Evolutionary conservation across 2,113 vertebrate species (phyloP).

Genomic region (Dromas ardeola): DNA sequence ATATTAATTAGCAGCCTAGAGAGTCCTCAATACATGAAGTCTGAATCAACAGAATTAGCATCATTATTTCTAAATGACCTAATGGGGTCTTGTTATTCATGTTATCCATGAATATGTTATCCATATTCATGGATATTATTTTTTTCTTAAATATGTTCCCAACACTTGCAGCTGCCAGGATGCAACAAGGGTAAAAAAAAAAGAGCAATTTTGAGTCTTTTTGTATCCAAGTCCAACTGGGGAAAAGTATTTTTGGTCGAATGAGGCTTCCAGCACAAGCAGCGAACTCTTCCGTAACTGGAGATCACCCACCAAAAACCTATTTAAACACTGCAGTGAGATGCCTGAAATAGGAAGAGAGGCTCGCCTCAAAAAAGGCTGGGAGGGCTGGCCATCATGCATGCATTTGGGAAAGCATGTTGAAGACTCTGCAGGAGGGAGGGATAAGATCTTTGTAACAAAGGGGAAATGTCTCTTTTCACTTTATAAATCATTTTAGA

Average conservation of each 20-base stretch:
- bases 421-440: background rate
- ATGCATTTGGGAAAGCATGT: accelerated
- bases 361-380: background rate
- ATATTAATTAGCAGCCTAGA: background rate
- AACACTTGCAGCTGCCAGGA: background rate
- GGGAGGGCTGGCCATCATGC: background rate
- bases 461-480: background rate
- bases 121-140: too few relatives aligned
- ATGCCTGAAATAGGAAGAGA: background rate
- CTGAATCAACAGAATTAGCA: background rate
- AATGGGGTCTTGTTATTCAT: background rate
- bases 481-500: background rate
- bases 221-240: background rate
- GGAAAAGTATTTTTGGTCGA: background rate
- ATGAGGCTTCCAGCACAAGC: background rate
- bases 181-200: background rate
- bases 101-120: too few relatives aligned
- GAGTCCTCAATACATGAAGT: background rate
- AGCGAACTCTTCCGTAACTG: background rate
- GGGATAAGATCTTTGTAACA: background rate
- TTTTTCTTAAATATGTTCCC: background rate
- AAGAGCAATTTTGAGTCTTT: background rate
- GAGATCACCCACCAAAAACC: background rate
- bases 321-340: background rate
- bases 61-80: background rate